phyloP scores from a whole-genome alignment of 2,113 vertebrate genomes.

The Sinocyclocheilus rhinocerous region DNA sequence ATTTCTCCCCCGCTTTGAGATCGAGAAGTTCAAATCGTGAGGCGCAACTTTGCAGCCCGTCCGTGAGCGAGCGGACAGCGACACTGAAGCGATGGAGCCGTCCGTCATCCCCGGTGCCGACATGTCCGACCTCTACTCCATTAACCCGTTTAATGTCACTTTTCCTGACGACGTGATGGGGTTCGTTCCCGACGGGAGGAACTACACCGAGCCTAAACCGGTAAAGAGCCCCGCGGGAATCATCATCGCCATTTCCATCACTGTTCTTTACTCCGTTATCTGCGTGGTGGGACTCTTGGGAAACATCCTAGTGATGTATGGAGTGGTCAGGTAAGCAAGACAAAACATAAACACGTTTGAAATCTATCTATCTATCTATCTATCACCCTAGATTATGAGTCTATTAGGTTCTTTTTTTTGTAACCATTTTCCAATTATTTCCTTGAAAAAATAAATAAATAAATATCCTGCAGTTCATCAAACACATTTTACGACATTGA shows the following conservation, averaged over 20 bases:
- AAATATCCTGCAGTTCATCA: not conserved
- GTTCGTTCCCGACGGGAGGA: constrained; percentile 67
- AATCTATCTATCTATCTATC: not conserved
- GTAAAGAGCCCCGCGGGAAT: constrained; percentile 77
- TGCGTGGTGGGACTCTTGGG: constrained; percentile 93
- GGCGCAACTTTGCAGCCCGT: not conserved
- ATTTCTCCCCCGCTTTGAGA: not conserved
- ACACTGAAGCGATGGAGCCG: constrained; percentile 72
- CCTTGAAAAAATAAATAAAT: not conserved
- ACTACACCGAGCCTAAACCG: constrained; percentile 70
- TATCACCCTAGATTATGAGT: not conserved
- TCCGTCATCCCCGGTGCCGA: constrained; percentile 67
- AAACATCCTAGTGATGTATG: constrained; percentile 92
- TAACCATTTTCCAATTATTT: not conserved
- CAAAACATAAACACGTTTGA: too few species aligned
- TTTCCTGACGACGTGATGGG: constrained; percentile 64
- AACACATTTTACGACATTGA: not conserved
- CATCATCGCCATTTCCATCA: constrained; percentile 87
- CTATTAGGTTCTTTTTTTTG: not conserved
- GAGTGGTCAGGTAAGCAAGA: constrained; percentile 86
- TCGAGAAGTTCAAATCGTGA: not conserved
- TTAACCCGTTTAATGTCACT: constrained; percentile 75
- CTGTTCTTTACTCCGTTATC: constrained; percentile 86
- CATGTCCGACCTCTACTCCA: constrained; percentile 74
- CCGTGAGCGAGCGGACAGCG: constrained; percentile 23